A percentile compares a stretch with the other conserved stretches of the same genome.
Conservation (phyloP, 2,113 vertebrate species). For the Chaetorhynchus papuensis region DNA sequence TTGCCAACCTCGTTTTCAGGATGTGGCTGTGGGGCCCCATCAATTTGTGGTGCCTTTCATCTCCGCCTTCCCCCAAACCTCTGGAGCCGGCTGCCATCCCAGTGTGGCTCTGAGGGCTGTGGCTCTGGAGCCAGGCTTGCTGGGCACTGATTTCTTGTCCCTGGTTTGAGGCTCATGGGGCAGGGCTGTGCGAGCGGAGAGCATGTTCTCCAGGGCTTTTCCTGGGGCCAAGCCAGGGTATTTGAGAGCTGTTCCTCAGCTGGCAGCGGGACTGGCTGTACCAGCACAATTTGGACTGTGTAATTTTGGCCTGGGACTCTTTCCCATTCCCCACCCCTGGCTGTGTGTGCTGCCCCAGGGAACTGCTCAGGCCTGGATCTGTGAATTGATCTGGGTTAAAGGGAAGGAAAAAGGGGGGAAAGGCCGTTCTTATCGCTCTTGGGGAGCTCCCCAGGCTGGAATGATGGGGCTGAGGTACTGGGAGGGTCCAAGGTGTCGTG, state of each 20-base stretch:
- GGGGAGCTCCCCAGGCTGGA: background rate
- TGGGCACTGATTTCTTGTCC: background rate
- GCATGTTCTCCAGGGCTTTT: background rate
- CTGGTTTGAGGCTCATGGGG: background rate
- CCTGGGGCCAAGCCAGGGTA: constrained; percentile 28
- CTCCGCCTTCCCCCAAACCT: background rate
- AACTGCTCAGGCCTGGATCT: background rate
- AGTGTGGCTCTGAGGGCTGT: background rate
- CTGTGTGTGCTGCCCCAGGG: background rate
- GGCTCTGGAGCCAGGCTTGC: rapidly evolving
- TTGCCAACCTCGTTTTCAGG: background rate
- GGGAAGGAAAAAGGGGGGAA: background rate
- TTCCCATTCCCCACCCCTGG: background rate
- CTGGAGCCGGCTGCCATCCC: background rate
- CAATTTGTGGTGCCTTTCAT: background rate
- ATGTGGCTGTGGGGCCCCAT: background rate
- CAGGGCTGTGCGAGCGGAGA: background rate
- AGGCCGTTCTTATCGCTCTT: background rate
- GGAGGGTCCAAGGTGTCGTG: background rate
- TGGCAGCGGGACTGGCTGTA: background rate
- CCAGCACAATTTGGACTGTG: constrained; percentile 27
- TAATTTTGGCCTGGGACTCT: constrained; percentile 38
- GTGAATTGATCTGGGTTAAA: background rate
- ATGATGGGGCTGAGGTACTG: background rate
- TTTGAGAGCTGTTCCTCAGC: background rate